These are phyloP conservation scores for Scatophagus argus DNA, from an alignment of 2,113 vertebrate genomes.

Conservation along the genomic window DNA sequence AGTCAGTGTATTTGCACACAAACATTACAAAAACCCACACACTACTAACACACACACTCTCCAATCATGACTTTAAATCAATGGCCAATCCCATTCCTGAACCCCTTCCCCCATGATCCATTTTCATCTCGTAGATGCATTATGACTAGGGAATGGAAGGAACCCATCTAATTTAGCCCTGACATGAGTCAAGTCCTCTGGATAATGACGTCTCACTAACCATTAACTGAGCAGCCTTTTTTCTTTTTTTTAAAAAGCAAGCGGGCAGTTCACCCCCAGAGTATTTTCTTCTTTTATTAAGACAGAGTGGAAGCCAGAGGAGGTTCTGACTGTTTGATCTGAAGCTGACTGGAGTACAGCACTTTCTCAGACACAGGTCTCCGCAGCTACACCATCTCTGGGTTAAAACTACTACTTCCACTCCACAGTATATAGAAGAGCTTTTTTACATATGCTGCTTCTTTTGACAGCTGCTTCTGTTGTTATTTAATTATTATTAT, in stretches of 20 bases:
- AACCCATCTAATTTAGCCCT: conserved; percentile 47
- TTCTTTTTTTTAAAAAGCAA: conserved; percentile 14
- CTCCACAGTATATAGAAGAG: background rate
- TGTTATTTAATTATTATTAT: too few species aligned
- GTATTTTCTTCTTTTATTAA: conserved; percentile 23
- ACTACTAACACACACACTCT: conserved; percentile 1
- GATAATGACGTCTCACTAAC: conserved; percentile 39
- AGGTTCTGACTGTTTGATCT: conserved; percentile 27
- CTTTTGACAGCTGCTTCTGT: background rate
- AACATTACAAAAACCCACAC: conserved; percentile 11
- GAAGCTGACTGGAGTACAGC: conserved; percentile 6
- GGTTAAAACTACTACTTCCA: background rate
- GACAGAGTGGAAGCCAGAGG: conserved; percentile 12
- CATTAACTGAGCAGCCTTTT: conserved; percentile 37
- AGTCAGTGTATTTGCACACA: conserved; percentile 8
- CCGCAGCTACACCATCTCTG: background rate
- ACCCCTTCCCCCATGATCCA: conserved; percentile 32
- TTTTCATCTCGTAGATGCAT: conserved; percentile 64
- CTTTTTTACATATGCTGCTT: background rate
- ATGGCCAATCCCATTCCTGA: conserved; percentile 41
- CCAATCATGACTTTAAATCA: conserved; percentile 59
- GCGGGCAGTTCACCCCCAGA: background rate
- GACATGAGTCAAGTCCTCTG: conserved; percentile 15
- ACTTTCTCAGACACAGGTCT: background rate
- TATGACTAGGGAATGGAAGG: conserved; percentile 39